phyloP scores from a whole-genome alignment of 2,113 vertebrate species.

The Numenius arquata region DNA sequence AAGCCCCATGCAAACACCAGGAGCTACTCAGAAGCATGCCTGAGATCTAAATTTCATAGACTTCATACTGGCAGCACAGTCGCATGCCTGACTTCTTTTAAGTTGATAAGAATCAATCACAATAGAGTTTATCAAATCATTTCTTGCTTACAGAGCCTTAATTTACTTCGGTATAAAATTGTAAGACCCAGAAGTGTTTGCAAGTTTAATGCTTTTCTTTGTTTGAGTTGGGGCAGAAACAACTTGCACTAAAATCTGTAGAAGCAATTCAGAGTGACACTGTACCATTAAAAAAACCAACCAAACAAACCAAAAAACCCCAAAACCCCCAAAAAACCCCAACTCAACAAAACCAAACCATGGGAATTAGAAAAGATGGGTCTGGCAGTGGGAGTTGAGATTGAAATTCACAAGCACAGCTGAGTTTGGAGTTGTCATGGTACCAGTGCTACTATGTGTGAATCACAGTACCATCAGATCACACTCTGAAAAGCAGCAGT shows the following conservation, averaged over 20 bases:
- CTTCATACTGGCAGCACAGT: background rate
- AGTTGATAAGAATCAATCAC: background rate
- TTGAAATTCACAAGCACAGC: background rate
- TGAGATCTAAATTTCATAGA: background rate
- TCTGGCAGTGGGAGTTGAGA: background rate
- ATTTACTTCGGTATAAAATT: background rate
- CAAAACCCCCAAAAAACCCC: background rate
- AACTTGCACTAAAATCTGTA: background rate
- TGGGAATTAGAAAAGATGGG: background rate
- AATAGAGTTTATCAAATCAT: background rate
- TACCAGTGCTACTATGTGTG: background rate
- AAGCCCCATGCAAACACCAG: background rate
- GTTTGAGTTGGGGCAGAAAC: background rate
- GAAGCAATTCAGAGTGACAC: background rate
- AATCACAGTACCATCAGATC: constrained; percentile 12
- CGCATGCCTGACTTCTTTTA: background rate
- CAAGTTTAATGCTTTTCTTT: background rate
- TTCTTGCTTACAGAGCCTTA: background rate
- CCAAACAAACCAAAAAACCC: background rate
- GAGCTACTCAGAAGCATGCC: background rate
- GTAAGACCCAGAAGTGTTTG: background rate
- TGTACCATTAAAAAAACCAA: background rate
- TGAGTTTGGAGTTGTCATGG: constrained; percentile 50
- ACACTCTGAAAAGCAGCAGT: background rate
- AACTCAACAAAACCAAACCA: background rate